A percentile compares a stretch with the other conserved stretches of the same genome.
Evolutionary conservation across 2,888 invertebrate species (phyloP).

Genomic region (Chromoteleia sp.): DNA sequence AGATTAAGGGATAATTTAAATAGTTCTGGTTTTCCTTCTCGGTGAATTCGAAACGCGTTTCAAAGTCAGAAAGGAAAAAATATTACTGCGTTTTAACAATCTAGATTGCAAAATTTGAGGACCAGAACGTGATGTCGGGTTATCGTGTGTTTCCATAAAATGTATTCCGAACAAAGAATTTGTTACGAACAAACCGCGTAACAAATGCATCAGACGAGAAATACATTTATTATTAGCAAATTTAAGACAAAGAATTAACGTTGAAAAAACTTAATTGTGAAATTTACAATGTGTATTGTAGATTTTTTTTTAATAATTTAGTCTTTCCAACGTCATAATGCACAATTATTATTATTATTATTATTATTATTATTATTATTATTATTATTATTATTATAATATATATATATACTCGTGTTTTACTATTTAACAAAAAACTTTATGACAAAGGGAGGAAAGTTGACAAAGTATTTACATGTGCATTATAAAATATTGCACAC

Average conservation of each 20-base stretch:
- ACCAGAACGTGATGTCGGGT: constrained; percentile 38
- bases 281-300: too few species aligned
- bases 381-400: too few species aligned
- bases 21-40: constrained; percentile 49
- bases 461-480: constrained; percentile 21
- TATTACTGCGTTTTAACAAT: constrained; percentile 54
- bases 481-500: constrained; percentile 9
- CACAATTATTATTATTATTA: too few species aligned
- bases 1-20: constrained; percentile 59
- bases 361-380: too few species aligned
- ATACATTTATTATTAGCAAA: background rate
- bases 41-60: constrained; percentile 34
- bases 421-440: constrained; percentile 18
- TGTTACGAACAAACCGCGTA: constrained; percentile 2
- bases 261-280: constrained; percentile 7
- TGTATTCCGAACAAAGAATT: constrained; percentile 20
- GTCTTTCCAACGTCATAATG: too few species aligned
- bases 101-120: constrained; percentile 49
- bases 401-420: constrained; percentile 16
- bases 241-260: background rate
- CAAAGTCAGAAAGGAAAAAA: constrained; percentile 23
- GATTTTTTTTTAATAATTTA: too few species aligned
- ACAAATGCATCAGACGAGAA: constrained; percentile 1
- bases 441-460: constrained; percentile 6
- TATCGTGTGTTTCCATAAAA: constrained; percentile 32